Conservation (phyloP, 2,797 vertebrate species). For the Fistularia tabacaria region DNA sequence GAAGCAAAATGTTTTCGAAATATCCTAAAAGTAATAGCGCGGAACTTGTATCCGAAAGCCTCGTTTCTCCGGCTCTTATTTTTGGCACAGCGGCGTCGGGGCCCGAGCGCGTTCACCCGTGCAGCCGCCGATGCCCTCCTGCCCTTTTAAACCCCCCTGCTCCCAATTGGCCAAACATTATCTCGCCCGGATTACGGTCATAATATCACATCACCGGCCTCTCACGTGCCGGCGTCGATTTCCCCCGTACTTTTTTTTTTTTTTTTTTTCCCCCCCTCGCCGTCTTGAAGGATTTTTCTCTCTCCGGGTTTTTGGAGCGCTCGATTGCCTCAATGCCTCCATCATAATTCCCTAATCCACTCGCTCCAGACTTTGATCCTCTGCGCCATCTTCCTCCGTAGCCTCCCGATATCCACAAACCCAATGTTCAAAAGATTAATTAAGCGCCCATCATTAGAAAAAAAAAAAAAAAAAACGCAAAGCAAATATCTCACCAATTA, state of each 20-base stretch:
- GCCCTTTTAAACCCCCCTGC: no score
- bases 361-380: constrained; percentile 54
- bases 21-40: no score
- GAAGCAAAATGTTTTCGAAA: no score
- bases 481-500: constrained; percentile 56
- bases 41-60: no score
- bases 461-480: constrained; percentile 16
- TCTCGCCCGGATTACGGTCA: no score
- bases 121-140: no score
- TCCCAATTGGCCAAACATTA: no score
- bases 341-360: constrained; percentile 62
- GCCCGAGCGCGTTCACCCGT: no score
- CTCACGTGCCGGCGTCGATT: constrained; percentile 45
- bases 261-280: no score
- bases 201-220: not conserved
- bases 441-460: constrained; percentile 49
- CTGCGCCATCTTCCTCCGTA: constrained; percentile 29
- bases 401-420: constrained; percentile 10
- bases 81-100: no score
- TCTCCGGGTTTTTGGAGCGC: constrained; percentile 30
- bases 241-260: constrained; percentile 32
- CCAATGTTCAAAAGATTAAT: constrained; percentile 54
- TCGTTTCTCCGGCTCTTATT: no score
- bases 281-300: constrained; percentile 48
- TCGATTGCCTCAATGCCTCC: constrained; percentile 36